Evolutionary conservation across 2,113 vertebrate genomes (phyloP), one percentile per base, ranked within the genome.

Genomic region (Meriones unguiculatus): DNA sequence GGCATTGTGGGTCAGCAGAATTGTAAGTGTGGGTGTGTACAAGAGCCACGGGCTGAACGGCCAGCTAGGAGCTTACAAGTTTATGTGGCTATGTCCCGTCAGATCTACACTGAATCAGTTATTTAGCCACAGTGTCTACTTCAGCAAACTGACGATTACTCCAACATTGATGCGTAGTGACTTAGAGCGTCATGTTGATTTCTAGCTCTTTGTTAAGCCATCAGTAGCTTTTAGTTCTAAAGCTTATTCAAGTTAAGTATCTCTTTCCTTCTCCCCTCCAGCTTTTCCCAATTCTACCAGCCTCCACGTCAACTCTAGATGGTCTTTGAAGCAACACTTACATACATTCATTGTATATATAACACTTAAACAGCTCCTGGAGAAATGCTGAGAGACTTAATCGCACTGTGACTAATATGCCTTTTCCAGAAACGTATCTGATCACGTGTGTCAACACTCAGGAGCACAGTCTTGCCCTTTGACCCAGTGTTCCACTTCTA

Each of bases 401-500:
- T 84, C 64, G 41, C 90, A 30, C 52, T 52, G 64, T n/a, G 28
- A 62, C 85, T 93, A 90, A n/a, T 17, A 65, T 70, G 50, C 94
- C 41, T n/a, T 65, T 88, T 87, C 73, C 72, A 82, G 38, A 67
- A 80, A 70, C 70, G 80, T 94, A 18, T 76, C 87, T 75, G 35
- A 30, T 93, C 35, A 85, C 25, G 7, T 52, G 35, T 70, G 73
- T 94, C 81, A 87, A 92, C 70, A 94, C 64, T 95, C 65, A 90
- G 62, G 87, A 94, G 67, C 35, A 12, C 15, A 64, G 52, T 69
- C 7, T 67, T 91, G 87, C 59, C 65, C 76, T 95, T 89, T 96
- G 72, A 92, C 87, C 62, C 11, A 90, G 59, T 72, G 80, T 72
- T 95, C 64, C 50, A 69, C 85, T 95, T 97, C 88, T 91, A 94